Conservation (phyloP, 2,888 invertebrate genomes). For the Scaptodrosophila latifasciaeformis region DNA sequence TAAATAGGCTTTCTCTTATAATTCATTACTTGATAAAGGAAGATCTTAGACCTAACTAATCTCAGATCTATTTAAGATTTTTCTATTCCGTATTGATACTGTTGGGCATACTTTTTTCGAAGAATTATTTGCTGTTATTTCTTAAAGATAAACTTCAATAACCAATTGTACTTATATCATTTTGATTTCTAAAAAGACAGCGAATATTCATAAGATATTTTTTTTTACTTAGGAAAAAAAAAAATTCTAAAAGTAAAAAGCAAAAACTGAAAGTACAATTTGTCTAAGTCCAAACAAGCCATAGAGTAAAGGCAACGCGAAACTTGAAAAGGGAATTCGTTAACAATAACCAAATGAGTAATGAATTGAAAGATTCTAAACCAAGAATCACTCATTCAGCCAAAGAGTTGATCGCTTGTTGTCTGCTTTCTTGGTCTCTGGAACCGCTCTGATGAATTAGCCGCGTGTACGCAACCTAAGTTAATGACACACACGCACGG, state of each 20-base stretch:
- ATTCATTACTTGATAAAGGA: too few relatives aligned
- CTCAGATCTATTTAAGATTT: too few relatives aligned
- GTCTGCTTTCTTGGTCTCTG: neutral
- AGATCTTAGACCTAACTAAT: too few relatives aligned
- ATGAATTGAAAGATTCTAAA: conserved; percentile 17
- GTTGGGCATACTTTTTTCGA: too few relatives aligned
- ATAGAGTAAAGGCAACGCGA: conserved; percentile 8
- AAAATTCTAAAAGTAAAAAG: conserved; percentile 61
- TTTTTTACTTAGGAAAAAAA: too few relatives aligned
- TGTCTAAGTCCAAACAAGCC: conserved; percentile 24
- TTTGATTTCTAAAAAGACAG: too few relatives aligned
- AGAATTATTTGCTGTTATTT: too few relatives aligned
- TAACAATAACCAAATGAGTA: conserved; percentile 14
- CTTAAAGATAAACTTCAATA: too few relatives aligned
- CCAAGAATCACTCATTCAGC: conserved; percentile 15
- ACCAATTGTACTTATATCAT: too few relatives aligned
- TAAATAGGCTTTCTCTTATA: too few relatives aligned
- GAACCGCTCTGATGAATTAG: conserved; percentile 45
- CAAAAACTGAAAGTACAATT: conserved; percentile 60
- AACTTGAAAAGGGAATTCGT: neutral
- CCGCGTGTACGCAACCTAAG: conserved; percentile 57
- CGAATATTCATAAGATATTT: too few relatives aligned
- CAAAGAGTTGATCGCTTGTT: neutral
- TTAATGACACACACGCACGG: conserved; percentile 59
- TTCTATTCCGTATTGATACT: too few relatives aligned